Base-by-base conservation (phyloP, 92 coral and sea anemone species). In the Micromussa lordhowensis region DNA sequence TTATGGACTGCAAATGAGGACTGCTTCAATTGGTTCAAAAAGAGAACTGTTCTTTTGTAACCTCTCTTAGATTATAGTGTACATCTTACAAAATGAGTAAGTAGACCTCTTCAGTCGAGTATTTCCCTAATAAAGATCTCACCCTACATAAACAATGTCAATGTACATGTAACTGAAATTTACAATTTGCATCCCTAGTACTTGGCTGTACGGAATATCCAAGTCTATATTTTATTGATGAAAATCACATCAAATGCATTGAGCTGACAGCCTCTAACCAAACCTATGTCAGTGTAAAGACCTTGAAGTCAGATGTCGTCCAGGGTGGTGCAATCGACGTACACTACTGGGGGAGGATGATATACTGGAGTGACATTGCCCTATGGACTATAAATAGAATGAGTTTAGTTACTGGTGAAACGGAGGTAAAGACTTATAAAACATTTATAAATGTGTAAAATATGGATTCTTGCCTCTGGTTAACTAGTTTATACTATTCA, bases 281-380 rank as follows among this genome's bases (percentile, higher is more conserved):
- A 82, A 54, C 86, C 68, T 22, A 91, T 73, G 75, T 83, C 75
- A 70, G 79, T 75, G 49, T 79, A 35, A 69, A 81, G 80, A 66
- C 78, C 58, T 81, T 86, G 79, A 85, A 75, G 84, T 77, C 74
- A 44, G 88, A 81, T 17, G 44, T 81, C 24, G 57, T 38, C 13
- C 74, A 88, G 7, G 81, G 71, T 16, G 77, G 81, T 5, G 92
- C 93, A 35, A 82, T 93, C 18, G 95, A 87, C 81, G 81, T 90
- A 31, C 89, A 93, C 87, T 69, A 87, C 48, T 75, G 80, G 35
- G 86, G 80, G 54, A 75, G 64, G 68, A 58, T 82, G 49, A 38
- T 93, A 66, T 93, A 75, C 78, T 93, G 95, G 95, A 90, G 93
- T 79, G 95, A 93, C 91, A 81, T 84, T 57, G 88, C 18, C 29